Evolutionary conservation across 2,113 vertebrate genomes (phyloP), one percentile per base, ranked within the genome.

Genomic region (Oceanodroma tethys): DNA sequence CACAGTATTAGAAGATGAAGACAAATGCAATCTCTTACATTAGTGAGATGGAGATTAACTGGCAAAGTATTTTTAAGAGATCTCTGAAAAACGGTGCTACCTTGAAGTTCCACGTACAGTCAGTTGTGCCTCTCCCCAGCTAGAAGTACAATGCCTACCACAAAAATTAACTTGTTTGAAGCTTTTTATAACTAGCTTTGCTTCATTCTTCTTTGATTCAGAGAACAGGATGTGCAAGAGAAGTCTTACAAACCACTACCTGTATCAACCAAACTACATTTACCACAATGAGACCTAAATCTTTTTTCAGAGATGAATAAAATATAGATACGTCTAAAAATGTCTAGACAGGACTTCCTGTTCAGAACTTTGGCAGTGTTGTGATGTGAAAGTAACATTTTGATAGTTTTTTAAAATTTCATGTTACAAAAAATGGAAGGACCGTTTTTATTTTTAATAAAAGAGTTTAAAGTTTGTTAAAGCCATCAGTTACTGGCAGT

Each of bases 141-240:
- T 4, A 74, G 56, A 59, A 70, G 36, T 21, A 50, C 13, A 42
- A 19, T 88, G 90, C 38, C 74, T 90, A 81, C 34, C n/a, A 50
- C 71, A 90, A 75, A 73, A 88, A 42, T 8, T 15, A 63, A 53
- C n/a, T 53, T 52, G 19, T 78, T 85, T 60, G 78, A 94, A 81
- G 67, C 11, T 87, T 87, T 87, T 53, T 74, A 70, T 47, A 94
- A 27, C 17, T 34, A 47, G 10, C 13, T 81, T 86, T 91, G 8
- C 32, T 93, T 95, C 30, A 42, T 83, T 88, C 36, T 83, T 86
- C 67, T 73, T 73, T 20, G 3, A 56, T 76, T 95, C 74, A 74
- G 86, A 78, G 86, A 95, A 96, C 34, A 93, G 81, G 56, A 96
- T 92, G 73, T 93, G 7, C 75, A 88, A 81, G 34, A 92, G 80